phyloP scores from a whole-genome alignment of 2,797 vertebrate species.

The Anableps anableps region DNA sequence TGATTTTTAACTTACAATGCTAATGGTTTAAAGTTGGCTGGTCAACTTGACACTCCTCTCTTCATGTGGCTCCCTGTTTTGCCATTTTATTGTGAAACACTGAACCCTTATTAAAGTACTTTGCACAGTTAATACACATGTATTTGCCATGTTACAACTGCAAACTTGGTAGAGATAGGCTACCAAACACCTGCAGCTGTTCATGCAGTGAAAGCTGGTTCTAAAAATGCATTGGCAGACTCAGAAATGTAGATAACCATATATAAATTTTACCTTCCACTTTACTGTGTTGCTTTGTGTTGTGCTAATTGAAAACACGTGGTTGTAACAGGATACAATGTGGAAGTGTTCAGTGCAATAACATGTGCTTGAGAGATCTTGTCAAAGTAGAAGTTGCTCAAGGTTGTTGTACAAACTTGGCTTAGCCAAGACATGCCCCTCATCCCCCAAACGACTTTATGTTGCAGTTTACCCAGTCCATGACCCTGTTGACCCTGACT shows the following conservation, averaged over 20 bases:
- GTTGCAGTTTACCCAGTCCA: background rate
- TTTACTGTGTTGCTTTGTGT: background rate
- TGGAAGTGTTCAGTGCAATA: background rate
- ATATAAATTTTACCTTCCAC: background rate
- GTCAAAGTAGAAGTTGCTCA: conserved; percentile 24
- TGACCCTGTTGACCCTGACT: background rate
- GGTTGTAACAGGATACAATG: background rate
- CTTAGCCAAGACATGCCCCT: background rate
- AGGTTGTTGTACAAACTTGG: background rate
- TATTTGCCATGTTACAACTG: background rate
- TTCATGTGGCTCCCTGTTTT: background rate
- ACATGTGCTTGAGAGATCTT: background rate
- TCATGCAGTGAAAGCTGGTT: background rate
- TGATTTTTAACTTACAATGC: conserved; percentile 70
- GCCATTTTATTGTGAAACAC: background rate
- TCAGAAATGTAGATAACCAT: background rate
- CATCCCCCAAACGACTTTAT: background rate
- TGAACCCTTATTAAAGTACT: background rate
- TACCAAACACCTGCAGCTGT: background rate
- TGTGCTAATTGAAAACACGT: background rate
- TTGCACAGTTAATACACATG: too few species aligned
- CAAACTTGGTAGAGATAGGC: background rate
- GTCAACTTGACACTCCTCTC: conserved; percentile 73
- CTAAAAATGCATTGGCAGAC: background rate
- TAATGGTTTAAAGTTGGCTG: conserved; percentile 80